A percentile compares a stretch with the other conserved stretches of the same genome.
phyloP scores from a whole-genome alignment of 2,888 invertebrate genomes.

The Andrena praecox region DNA sequence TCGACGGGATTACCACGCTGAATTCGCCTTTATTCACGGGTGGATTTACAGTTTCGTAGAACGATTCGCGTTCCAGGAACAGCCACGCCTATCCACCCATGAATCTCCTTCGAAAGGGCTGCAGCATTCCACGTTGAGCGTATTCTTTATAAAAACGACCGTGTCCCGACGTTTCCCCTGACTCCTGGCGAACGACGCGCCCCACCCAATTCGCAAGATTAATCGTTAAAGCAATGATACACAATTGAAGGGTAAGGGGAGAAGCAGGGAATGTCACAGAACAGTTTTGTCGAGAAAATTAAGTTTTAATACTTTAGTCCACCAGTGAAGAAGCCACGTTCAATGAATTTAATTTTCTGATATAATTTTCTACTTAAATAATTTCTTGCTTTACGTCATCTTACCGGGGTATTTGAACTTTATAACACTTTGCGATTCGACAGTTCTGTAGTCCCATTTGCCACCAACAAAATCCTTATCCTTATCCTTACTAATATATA shows the following conservation, averaged over 20 bases:
- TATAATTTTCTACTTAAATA: too few species aligned
- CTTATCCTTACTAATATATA: too few species aligned
- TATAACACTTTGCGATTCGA: too few species aligned
- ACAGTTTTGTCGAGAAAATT: too few species aligned
- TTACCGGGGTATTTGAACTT: too few species aligned
- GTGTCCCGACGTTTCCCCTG: not conserved
- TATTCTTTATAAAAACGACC: slow-evolving; percentile 35
- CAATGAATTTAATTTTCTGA: too few species aligned
- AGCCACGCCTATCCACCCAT: slow-evolving; percentile 63
- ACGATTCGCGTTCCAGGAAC: slow-evolving; percentile 63
- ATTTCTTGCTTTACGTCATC: too few species aligned
- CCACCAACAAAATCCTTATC: too few species aligned
- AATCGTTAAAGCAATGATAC: not conserved
- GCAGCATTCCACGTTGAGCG: slow-evolving; percentile 29
- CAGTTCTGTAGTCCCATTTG: too few species aligned
- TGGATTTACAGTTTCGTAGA: slow-evolving; percentile 64
- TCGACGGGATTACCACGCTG: slow-evolving; percentile 29
- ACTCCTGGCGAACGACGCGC: not conserved
- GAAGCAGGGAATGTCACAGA: too few species aligned
- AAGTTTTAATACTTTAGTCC: too few species aligned
- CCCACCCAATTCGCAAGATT: not conserved
- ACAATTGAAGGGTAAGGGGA: not conserved
- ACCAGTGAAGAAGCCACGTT: too few species aligned
- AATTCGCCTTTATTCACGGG: slow-evolving; percentile 51
- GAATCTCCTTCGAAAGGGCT: slow-evolving; percentile 64